Evolutionary conservation across 1,140 invertebrate species (phyloP), one percentile per base, ranked within the genome.

Genomic region (Hyposmocoma kahamanoa): DNA sequence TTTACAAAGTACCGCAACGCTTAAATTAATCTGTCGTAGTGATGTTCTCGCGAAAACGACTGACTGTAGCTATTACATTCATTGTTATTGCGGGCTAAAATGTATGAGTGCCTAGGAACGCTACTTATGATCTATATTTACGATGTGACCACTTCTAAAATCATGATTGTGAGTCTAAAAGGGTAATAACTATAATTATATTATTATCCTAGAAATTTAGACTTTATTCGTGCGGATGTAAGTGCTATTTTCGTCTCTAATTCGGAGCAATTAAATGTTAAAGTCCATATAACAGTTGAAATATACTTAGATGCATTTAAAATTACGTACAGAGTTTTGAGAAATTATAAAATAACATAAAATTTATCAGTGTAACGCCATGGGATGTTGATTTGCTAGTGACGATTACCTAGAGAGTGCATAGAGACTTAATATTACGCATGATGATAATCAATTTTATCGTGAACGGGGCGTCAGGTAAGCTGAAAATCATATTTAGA

Each of bases 91-190:
- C 50, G 80, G 74, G 80, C 74, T 81, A 72, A 66, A 61, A 60
- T 72, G 57, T 75, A 76, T 47, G 69, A 84, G 80, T 82, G 80
- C 80, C 80, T 84, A 80, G 70, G 59, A 73, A 81, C 56, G 72
- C 72, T 70, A 81, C 72, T 84, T 84, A 84, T 78, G 75, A 79
- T 78, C 59, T 78, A 80, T 69, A 67, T 76, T 73, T 72, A 77
- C 58, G 58, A 72, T 63, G 58, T 63, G 75, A 81, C 75, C 80
- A 81, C 58, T 63, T 36, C 22, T 63, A 64, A 71, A 72, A 73
- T 63, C 74, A 73, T 80, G 73, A 80, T 81, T 84, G 77, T 81
- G 76, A 81, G 63, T 67, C 64, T 59, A n/a, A 55, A 80, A 74
- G 78, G 76, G 77, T 77, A 80, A 78, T 71, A 66, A 72, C 49